Conservation (phyloP, 1,140 invertebrate species). For the Tetranychus cinnabarinus region DNA sequence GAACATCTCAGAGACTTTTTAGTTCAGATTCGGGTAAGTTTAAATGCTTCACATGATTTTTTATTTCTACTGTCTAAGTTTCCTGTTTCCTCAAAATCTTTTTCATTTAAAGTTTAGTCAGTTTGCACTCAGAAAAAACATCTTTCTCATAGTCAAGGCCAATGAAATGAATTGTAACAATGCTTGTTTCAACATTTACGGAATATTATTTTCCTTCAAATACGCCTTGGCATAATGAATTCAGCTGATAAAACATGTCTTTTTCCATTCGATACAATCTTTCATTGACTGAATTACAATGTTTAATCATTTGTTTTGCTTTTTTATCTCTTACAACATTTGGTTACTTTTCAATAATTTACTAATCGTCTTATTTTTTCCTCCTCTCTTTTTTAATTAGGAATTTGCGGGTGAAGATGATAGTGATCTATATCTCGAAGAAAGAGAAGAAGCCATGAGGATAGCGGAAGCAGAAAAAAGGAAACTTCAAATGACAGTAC, state of each 20-base stretch:
- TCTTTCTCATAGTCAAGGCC: no score
- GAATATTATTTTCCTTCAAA: no score
- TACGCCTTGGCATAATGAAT: no score
- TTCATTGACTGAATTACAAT: no score
- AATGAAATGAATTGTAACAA: no score
- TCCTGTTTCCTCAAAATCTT: not conserved
- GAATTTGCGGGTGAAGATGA: slow-evolving; percentile 95
- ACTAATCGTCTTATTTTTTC: not conserved
- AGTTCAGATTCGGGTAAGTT: slow-evolving; percentile 89
- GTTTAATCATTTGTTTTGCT: no score
- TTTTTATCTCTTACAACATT: no score
- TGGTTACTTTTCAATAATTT: not conserved
- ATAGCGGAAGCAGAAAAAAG: slow-evolving; percentile 80
- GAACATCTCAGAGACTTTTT: slow-evolving; percentile 98
- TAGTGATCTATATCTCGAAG: slow-evolving; percentile 86
- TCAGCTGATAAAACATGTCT: no score
- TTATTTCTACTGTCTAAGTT: not conserved
- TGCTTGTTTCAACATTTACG: no score
- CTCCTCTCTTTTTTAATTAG: slow-evolving; percentile 27
- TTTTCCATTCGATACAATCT: no score
- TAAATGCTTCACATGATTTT: not conserved
- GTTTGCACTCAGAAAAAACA: no score
- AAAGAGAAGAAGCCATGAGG: slow-evolving; percentile 62
- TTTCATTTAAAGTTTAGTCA: no score
- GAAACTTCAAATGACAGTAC: slow-evolving; percentile 70